A percentile compares a stretch with the other conserved stretches of the same genome.
These are phyloP conservation scores for Bradypodion ventrale DNA, from an alignment of 2,797 vertebrate genomes.

Conservation along the genomic window DNA sequence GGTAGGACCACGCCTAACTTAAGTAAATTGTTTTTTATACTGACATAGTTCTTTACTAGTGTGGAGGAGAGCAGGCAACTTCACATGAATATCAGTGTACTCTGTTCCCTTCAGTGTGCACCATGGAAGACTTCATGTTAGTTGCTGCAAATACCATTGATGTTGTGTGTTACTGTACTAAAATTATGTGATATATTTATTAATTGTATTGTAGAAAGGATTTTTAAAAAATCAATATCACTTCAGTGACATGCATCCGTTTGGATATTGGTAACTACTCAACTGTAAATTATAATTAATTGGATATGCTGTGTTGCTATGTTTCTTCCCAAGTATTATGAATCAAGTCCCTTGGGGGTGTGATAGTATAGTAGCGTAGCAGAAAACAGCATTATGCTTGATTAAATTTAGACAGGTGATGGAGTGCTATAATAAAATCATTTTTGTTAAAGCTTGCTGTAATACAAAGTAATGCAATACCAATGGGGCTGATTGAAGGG, in stretches of 20 bases:
- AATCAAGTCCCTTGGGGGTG: slow-evolving; percentile 48
- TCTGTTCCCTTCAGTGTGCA: no score
- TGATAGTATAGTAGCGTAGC: slow-evolving; percentile 46
- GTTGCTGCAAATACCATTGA: no score
- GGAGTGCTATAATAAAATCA: slow-evolving; percentile 69
- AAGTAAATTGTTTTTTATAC: no score
- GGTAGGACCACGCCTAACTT: no score
- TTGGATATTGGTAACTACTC: slow-evolving; percentile 1
- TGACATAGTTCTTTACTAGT: no score
- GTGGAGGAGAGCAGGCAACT: no score
- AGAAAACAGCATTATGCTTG: slow-evolving; percentile 69
- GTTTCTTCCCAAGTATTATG: slow-evolving; percentile 63
- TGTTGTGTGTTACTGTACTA: not conserved
- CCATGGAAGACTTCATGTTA: no score
- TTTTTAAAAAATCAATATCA: not conserved
- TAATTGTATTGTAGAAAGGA: no score
- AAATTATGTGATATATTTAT: not conserved
- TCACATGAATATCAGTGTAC: no score
- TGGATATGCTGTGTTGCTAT: slow-evolving; percentile 40
- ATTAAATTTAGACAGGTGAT: slow-evolving; percentile 72
- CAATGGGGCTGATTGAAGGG: slow-evolving; percentile 55
- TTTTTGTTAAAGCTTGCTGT: slow-evolving; percentile 64
- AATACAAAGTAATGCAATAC: slow-evolving; percentile 46
- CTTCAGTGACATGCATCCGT: not conserved
- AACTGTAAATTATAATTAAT: slow-evolving; percentile 49